These are phyloP conservation scores for Ganaspis brasiliensis DNA, from an alignment of 2,888 invertebrate genomes.

Conservation along the genomic window DNA sequence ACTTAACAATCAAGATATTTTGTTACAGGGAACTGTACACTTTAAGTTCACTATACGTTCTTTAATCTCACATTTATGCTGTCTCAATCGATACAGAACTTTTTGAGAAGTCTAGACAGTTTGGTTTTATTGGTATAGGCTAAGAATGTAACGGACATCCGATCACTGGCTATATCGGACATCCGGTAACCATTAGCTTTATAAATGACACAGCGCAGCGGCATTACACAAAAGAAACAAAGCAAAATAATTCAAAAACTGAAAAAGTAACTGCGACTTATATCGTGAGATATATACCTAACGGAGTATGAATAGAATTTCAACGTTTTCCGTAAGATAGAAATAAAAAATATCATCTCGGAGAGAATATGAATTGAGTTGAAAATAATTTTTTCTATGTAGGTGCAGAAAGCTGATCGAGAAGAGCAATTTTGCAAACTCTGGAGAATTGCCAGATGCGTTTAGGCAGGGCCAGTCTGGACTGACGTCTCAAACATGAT, in stretches of 20 bases:
- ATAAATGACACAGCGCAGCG: constrained; percentile 2
- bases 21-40: too few species aligned
- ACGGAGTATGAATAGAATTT: too few species aligned
- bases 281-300: too few species aligned
- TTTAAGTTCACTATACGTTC: too few species aligned
- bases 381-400: neutral
- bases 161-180: constrained; percentile 57
- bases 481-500: constrained; percentile 15
- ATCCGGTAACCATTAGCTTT: constrained; percentile 52
- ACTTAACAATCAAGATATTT: too few species aligned
- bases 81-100: too few species aligned
- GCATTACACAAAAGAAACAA: neutral
- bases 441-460: constrained; percentile 17
- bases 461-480: neutral
- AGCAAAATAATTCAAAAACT: too few species aligned
- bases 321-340: too few species aligned
- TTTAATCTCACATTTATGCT: too few species aligned
- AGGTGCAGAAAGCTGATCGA: neutral
- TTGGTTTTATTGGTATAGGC: constrained; percentile 55
- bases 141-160: constrained; percentile 55
- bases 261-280: too few species aligned
- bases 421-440: neutral
- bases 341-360: too few species aligned
- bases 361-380: too few species aligned
- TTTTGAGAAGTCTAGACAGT: constrained; percentile 44